Conservation (phyloP, 2,113 vertebrate species). For the Synchiropus splendidus region DNA sequence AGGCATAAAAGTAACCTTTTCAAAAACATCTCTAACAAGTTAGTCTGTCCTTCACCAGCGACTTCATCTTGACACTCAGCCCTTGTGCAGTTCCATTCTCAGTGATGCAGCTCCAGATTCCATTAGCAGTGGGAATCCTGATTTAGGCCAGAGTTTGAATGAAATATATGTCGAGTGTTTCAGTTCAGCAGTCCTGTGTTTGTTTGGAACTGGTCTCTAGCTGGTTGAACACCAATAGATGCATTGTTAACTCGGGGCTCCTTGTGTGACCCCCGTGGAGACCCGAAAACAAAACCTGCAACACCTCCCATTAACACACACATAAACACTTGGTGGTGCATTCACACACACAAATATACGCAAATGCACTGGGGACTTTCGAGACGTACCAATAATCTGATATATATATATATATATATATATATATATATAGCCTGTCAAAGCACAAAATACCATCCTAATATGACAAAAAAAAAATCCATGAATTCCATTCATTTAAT, state of each 20-base stretch:
- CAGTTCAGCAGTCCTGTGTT: constrained; percentile 53
- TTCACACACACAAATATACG: constrained; percentile 1
- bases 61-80: too few relatives aligned
- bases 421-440: too few relatives aligned
- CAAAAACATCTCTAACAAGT: too few relatives aligned
- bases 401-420: too few relatives aligned
- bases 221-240: constrained; percentile 59
- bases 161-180: constrained; percentile 49
- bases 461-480: too few relatives aligned
- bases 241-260: constrained; percentile 56
- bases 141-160: constrained; percentile 15
- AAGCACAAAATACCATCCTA: too few relatives aligned
- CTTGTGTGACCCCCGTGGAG: constrained; percentile 49
- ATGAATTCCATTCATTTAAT: too few relatives aligned
- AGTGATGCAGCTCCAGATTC: constrained; percentile 9
- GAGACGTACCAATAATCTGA: too few relatives aligned
- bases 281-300: constrained; percentile 46
- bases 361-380: neutral
- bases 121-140: constrained; percentile 24
- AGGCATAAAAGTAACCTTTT: too few relatives aligned
- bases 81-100: too few relatives aligned
- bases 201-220: constrained; percentile 58
- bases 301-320: constrained; percentile 38
- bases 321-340: constrained; percentile 11
- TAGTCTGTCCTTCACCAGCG: too few relatives aligned